Percentiles rank a stretch among this genome's conserved stretches.
Evolutionary conservation across 1,140 invertebrate species (phyloP).

Genomic region (Cataglyphis hispanica): DNA sequence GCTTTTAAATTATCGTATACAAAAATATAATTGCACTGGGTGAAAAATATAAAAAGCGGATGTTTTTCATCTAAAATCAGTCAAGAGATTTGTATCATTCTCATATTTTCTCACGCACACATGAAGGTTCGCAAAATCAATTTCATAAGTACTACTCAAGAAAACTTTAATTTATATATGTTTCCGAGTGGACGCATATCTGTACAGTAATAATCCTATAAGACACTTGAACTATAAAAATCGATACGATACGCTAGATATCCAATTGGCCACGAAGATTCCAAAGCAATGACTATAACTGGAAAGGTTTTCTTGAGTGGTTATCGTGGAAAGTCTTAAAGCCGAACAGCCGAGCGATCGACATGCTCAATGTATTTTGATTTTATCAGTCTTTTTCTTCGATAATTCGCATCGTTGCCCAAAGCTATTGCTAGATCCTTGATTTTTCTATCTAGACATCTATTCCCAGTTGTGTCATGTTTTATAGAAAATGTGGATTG

Average conservation of each 20-base stretch:
- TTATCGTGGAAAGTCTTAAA: slow-evolving; percentile 67
- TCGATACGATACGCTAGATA: slow-evolving; percentile 63
- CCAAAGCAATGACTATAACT: slow-evolving; percentile 62
- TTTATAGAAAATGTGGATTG: slow-evolving; percentile 3
- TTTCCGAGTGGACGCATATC: slow-evolving; percentile 15
- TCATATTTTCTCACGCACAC: neutral
- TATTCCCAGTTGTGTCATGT: neutral
- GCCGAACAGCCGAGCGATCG: slow-evolving; percentile 59
- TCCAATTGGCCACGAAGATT: slow-evolving; percentile 66
- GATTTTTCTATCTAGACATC: slow-evolving; percentile 56
- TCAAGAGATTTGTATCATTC: slow-evolving; percentile 1
- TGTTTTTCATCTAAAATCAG: neutral
- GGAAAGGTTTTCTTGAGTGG: slow-evolving; percentile 31
- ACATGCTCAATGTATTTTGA: slow-evolving; percentile 59
- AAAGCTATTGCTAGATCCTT: slow-evolving; percentile 45
- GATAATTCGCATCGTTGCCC: slow-evolving; percentile 51
- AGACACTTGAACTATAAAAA: slow-evolving; percentile 53
- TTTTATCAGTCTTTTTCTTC: slow-evolving; percentile 65
- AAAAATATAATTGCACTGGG: neutral
- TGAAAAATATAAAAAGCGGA: neutral
- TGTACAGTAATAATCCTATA: slow-evolving; percentile 19
- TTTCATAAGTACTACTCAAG: slow-evolving; percentile 32
- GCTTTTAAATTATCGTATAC: neutral
- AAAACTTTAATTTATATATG: slow-evolving; percentile 42
- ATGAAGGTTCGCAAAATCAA: neutral